Base-by-base conservation (phyloP, 2,888 invertebrate species). In the Villa cingulata region DNA sequence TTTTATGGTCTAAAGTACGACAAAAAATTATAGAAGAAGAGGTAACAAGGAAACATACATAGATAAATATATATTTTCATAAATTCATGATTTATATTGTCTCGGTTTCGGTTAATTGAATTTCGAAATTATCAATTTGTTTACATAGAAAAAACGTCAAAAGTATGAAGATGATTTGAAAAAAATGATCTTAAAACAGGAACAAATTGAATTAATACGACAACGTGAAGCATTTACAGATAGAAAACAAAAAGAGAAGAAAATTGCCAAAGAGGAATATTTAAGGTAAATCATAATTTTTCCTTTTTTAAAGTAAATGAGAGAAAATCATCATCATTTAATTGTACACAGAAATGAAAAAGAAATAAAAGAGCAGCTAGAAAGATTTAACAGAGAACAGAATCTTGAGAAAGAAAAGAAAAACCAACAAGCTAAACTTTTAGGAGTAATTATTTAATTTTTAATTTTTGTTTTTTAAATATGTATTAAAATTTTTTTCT, bases 141-240 rank as follows among this genome's bases (percentile, higher is more conserved):
- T n/a, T 18, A 41, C 18, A 15, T 23, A 43, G 45, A 37, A 39
- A 19, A 45, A 45, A 19, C 18, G 29, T 14, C 32, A 45, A 29
- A 16, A 47, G 34, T 47, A 42, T 38, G 46, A 50, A 34, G 39
- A 46, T 18, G 34, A 44, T 4, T 12, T 38, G 19, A 50, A n/a
- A 36, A 27, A 32, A 16, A n/a, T 41, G 12, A 43, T 41, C 15
- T 41, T 50, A 7, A 38, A 44, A 18, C 6, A 37, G 4, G 41
- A 46, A 27, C 36, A 32, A 17, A 19, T 37, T 17, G 36, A 41
- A 12, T 47, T 47, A 15, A 27, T 37, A 14, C 36, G 34, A 17
- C 44, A 47, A 39, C 23, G 43, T 15, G 17, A 41, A 27, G 40
- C 40, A 2, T 19, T 15, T 6, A 38, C 44, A 27, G 20, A 41